Evolutionary conservation across 64 coral and sea anemone genomes (phyloP), one percentile per base, ranked within the genome.

Genomic region (Montipora capricornis): DNA sequence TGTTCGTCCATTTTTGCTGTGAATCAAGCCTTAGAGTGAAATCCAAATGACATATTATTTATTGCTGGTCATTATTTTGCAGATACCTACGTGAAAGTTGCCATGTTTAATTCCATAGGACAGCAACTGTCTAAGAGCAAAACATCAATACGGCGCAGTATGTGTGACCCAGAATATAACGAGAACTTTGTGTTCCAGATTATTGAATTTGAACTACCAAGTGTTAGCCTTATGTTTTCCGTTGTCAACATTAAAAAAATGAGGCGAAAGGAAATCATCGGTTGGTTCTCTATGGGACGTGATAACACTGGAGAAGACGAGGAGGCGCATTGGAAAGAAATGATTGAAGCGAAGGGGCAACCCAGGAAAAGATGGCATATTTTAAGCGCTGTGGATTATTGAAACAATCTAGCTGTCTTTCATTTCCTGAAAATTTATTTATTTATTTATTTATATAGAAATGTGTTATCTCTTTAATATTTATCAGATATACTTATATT

Each of bases 171-270:
- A 12, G 98, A 99, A 45, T 99, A 96, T 57, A 96, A 99, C 75
- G 98, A 99, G 87, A 99, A 95, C 49, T 99, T 99, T 78, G 98
- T 99, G 51, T 99, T 99, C 86, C 98, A 99, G 94, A 99, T 99
- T 52, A 99, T 99, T 67, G 98, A 99, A 87, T 99, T 99, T 88
- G 98, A 99, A 89, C 88, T 99, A 19, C 98, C 98, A 5, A 99
- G 98, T 73, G 98, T 99, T 49, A 99, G 98, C 89, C 82, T 99
- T 16, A 99, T 99, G 98, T 99, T 99, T 82, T 99, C 98, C 15
- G 95, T 99, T 9, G 87, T 99, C 8, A 99, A 99, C 92, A 99
- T 99, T 48, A 99, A 99, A 84, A 99, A 99, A 89, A 99, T 99
- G 98, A 90, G 98, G 61, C 58, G 98, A 45, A 99, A 99, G 75